Evolutionary conservation across 2,797 vertebrate species (phyloP), one percentile per base, ranked within the genome.

Genomic region (Oreochromis mossambicus): DNA sequence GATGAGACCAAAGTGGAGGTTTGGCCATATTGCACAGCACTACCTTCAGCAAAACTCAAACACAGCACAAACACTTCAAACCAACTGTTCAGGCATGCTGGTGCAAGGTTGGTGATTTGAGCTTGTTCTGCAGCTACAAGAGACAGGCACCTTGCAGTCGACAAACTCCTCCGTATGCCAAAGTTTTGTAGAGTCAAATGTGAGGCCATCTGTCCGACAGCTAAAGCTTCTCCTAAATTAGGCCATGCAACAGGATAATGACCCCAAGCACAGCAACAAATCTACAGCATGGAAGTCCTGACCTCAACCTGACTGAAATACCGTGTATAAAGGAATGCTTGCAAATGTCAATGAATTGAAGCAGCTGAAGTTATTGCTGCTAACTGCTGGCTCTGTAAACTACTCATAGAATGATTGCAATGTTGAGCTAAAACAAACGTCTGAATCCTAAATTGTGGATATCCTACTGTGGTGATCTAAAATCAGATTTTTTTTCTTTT

Each of bases 291-390:
- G 36, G 12, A 68, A 68, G 12, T 41, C 36, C 63, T 4, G 63
- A 68, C 41, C 41, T 73, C 6, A 73, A 48, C 9, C 41, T 29
- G 68, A 48, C 41, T 17, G 14, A 29, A 48, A 73, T 17, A 9
- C 21, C 19, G 14, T 17, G 66, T 0, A 46, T 70, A 17, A 70
- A 70, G 38, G 14, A 46, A 17, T 29, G 9, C 14, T 26, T 29
- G 24, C 66, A 2, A 5, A 46, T 41, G 41, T 2, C 41, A 73
- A 0, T 29, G 0, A 48, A 19, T 3, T 19, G 9, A 73, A 26
- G 41, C 14, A 46, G 14, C 41, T 26, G 21, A 46, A 46, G 14
- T 46, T 73, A 17, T 15, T 70, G 41, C 24, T 19, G 41, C 9
- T 41, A 66, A 66, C 34, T 38, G 13, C 3, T 66, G 36, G 36